A percentile compares a stretch with the other conserved stretches of the same genome.
phyloP scores from a whole-genome alignment of 2,113 vertebrate species.

The Oophaga pumilio region DNA sequence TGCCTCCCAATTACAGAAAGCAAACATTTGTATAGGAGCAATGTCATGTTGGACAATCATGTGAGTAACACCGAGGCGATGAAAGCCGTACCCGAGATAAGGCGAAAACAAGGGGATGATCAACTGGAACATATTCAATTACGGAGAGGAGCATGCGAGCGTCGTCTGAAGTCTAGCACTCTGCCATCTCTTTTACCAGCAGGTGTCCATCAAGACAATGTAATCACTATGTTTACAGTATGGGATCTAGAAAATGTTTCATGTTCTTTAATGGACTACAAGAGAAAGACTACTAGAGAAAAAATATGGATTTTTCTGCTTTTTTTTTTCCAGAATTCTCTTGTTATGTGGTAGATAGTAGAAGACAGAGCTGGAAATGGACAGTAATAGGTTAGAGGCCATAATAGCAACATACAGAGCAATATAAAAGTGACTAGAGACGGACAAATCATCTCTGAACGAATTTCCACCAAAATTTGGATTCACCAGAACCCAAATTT shows the following conservation, averaged over 20 bases:
- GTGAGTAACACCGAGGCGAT: neutral
- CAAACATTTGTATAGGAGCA: neutral
- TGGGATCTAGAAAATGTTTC: neutral
- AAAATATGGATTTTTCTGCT: neutral
- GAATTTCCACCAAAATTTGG: too few relatives aligned
- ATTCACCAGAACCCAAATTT: too few relatives aligned
- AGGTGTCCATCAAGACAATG: constrained; percentile 19
- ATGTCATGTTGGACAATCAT: neutral
- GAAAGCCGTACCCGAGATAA: neutral
- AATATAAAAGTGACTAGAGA: neutral
- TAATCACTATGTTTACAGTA: constrained; percentile 18
- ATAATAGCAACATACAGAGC: neutral
- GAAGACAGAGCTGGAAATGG: neutral
- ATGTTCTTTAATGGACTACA: neutral
- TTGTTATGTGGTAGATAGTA: neutral
- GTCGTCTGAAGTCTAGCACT: neutral
- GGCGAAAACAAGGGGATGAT: neutral
- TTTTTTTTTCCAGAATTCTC: neutral
- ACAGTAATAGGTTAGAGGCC: neutral
- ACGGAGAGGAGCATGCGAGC: neutral
- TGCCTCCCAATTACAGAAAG: neutral
- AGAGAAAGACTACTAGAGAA: neutral
- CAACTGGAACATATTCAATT: constrained; percentile 5
- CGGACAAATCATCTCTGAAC: too few relatives aligned
- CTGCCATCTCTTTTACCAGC: neutral